A percentile compares a stretch with the other conserved stretches of the same genome.
These are phyloP conservation scores for Acipenser transmontanus DNA, from an alignment of 2,797 vertebrate genomes.

Conservation along the genomic window DNA sequence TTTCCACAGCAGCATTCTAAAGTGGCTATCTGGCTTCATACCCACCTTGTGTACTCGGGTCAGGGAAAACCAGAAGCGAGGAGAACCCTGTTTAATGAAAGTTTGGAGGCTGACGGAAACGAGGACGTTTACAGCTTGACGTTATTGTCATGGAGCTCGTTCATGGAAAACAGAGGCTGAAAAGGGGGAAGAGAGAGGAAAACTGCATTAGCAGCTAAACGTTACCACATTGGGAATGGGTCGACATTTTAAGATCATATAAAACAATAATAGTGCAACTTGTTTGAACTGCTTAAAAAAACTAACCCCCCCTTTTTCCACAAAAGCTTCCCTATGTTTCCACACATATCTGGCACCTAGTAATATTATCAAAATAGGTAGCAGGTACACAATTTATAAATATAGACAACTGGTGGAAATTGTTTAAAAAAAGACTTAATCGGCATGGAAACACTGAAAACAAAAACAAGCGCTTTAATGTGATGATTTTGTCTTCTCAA, in stretches of 20 bases:
- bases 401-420: neutral
- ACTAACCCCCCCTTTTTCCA: neutral
- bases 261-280: neutral
- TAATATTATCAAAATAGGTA: slow-evolving; percentile 1
- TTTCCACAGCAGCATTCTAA: too few species aligned
- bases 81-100: too few species aligned
- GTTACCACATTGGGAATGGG: slow-evolving; percentile 11
- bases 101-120: too few species aligned
- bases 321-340: too few species aligned
- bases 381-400: neutral
- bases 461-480: too few species aligned
- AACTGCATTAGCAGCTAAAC: neutral
- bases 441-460: too few species aligned
- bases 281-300: neutral
- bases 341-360: neutral
- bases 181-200: neutral
- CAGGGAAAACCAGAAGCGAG: too few species aligned
- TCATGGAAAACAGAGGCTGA: neutral
- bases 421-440: neutral
- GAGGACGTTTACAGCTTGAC: neutral
- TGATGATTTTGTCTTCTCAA: too few species aligned
- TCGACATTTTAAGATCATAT: slow-evolving; percentile 5
- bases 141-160: slow-evolving; percentile 8
- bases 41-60: too few species aligned
- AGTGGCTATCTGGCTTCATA: too few species aligned